phyloP scores from a whole-genome alignment of 1,140 invertebrate genomes.

The Drosophila nikananu region DNA sequence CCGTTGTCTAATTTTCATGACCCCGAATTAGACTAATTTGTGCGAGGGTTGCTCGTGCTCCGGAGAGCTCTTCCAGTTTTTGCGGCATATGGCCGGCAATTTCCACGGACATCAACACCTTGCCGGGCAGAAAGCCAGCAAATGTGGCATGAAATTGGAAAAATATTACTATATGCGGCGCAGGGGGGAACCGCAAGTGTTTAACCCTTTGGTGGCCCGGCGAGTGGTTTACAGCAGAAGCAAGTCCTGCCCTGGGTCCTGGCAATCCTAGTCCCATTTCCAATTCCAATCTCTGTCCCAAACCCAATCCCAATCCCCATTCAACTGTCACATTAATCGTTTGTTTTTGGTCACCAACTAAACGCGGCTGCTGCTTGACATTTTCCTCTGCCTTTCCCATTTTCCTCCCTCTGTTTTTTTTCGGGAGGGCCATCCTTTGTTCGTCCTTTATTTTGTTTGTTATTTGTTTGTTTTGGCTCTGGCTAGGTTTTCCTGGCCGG shows the following conservation, averaged over 20 bases:
- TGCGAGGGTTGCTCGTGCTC: conserved; percentile 10
- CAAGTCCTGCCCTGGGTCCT: conserved; percentile 42
- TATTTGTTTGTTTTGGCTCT: conserved; percentile 75
- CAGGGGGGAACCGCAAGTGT: conserved; percentile 45
- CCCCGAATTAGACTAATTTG: conserved; percentile 66
- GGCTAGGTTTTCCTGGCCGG: conserved; percentile 37
- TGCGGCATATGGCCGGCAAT: conserved; percentile 64
- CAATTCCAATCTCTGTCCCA: conserved; percentile 28
- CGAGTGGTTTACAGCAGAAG: conserved; percentile 74
- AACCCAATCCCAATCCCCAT: conserved; percentile 48
- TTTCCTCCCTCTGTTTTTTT: conserved; percentile 36
- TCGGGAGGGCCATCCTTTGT: conserved; percentile 48
- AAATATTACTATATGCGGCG: conserved; percentile 51
- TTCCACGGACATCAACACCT: conserved; percentile 76
- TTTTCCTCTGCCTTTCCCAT: conserved; percentile 33
- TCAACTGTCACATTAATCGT: conserved; percentile 85
- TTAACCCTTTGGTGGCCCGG: conserved; percentile 66
- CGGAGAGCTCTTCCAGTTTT: conserved; percentile 28
- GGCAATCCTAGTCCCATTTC: not conserved
- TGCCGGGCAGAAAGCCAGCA: conserved; percentile 38
- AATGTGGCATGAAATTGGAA: conserved; percentile 81
- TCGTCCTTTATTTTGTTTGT: conserved; percentile 50
- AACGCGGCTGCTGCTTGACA: conserved; percentile 62
- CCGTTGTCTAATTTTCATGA: conserved; percentile 62
- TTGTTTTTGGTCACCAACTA: conserved; percentile 83